Percentiles rank a stretch among this genome's conserved stretches.
phyloP scores from a whole-genome alignment of 2,113 vertebrate genomes.

The Fregata magnificens region DNA sequence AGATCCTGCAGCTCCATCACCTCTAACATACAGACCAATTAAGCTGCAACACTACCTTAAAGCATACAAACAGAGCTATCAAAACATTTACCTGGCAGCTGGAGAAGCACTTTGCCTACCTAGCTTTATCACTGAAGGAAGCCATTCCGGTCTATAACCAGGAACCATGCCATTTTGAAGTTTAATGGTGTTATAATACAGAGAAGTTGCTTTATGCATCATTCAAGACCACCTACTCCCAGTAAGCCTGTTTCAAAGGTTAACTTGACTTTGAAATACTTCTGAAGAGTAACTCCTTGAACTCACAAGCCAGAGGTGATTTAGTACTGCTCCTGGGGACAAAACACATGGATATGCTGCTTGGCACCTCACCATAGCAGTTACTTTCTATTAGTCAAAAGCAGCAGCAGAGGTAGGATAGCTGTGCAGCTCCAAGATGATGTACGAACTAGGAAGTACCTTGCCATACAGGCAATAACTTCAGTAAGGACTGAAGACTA shows the following conservation, averaged over 20 bases:
- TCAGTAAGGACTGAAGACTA: background rate
- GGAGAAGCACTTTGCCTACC: background rate
- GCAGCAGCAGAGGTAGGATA: fast-evolving
- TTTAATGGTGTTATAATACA: background rate
- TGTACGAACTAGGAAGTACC: background rate
- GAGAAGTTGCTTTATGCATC: background rate
- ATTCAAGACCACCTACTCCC: background rate
- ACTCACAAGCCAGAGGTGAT: background rate
- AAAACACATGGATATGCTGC: background rate
- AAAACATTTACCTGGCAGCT: background rate
- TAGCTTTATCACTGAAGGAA: background rate
- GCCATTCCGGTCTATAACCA: background rate
- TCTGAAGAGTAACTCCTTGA: background rate
- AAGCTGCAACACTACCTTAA: background rate
- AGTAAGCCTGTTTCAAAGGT: background rate
- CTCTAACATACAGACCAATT: background rate
- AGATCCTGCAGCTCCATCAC: background rate
- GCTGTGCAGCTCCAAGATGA: background rate
- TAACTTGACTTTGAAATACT: background rate
- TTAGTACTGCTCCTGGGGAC: background rate
- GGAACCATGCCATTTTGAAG: background rate
- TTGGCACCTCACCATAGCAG: background rate
- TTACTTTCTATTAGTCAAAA: background rate
- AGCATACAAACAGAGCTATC: background rate
- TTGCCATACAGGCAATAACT: background rate